phyloP scores from a whole-genome alignment of 2,113 vertebrate genomes.

The Daubentonia madagascariensis region DNA sequence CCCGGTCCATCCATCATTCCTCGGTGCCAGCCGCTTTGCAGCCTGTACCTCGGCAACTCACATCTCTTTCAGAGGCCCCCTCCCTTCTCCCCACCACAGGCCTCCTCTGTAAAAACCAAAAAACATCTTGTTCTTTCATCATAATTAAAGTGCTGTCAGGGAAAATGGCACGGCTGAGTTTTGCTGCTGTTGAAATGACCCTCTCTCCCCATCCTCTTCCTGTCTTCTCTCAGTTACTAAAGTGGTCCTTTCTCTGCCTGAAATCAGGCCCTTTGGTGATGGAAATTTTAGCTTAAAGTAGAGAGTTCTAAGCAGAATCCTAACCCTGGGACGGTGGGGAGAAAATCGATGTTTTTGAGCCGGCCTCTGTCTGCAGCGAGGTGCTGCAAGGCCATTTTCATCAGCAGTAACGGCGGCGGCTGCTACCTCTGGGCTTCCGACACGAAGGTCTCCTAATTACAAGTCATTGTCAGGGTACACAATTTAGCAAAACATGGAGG shows the following conservation, averaged over 20 bases:
- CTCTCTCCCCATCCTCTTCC: neutral
- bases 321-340: neutral
- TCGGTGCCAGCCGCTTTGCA: conserved; percentile 56
- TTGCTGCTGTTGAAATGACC: conserved; percentile 26
- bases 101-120: neutral
- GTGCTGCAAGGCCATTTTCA: neutral
- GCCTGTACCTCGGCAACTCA: neutral
- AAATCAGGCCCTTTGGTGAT: conserved; percentile 33
- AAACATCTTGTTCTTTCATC: conserved; percentile 50
- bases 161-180: conserved; percentile 43
- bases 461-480: conserved; percentile 26
- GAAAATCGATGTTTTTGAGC: neutral
- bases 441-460: neutral
- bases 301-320: conserved; percentile 14
- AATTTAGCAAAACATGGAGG: conserved; percentile 4
- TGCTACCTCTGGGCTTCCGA: neutral
- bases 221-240: conserved; percentile 31
- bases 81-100: neutral
- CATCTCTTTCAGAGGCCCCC: neutral
- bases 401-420: accelerated
- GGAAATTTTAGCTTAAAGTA: conserved; percentile 38
- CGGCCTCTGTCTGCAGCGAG: neutral
- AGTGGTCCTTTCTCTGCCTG: conserved; percentile 55
- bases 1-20: conserved; percentile 70
- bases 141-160: conserved; percentile 60